Base-by-base conservation (phyloP, 2,113 vertebrate genomes). In the Xenotilapia flavipinnis region DNA sequence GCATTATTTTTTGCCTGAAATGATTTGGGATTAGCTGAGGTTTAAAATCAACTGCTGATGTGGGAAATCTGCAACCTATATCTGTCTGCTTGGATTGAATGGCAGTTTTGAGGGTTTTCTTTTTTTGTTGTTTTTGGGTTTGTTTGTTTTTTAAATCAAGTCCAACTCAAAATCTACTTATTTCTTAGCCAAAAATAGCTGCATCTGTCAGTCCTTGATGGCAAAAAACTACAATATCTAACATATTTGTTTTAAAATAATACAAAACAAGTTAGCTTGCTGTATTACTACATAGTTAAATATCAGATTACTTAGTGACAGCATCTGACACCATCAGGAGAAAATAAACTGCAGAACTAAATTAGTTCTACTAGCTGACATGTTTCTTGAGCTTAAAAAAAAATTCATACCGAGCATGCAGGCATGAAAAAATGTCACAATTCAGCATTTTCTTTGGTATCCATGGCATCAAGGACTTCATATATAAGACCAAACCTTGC, bases 1-100 rank as follows among this genome's bases (percentile, higher is more conserved):
- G n/a, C 55, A 87, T 91, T 89, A 86, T 84, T 90, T 73, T 83
- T 70, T 42, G 49, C 36, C 40, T 82, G 17, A 14, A 68, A 65
- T 89, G 53, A 82, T 75, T 80, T 85, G 40, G 45, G 53, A 49
- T 51, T n/a, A 11, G 80, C 31, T 83, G 31, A 45, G 77, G 36
- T 33, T 33, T 28, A 26, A 58, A 55, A 26, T 23, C 28, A 17
- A 40, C 49, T 40, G 13, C 62, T 80, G 73, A 77, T 55, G 53
- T 19, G 26, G 68, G 28, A 36, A 45, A 85, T 23, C 6, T 60
- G 65, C 26, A 40, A 40, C n/a, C n/a, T 38, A 15, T 36, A 79
- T 81, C 54, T 28, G 60, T 86, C 49, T 82, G 40, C 81, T 85
- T 62, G 55, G 23, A 84, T 84, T 87, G 26, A 90, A 84, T 40